Evolutionary conservation across 2,888 invertebrate genomes (phyloP), one percentile per base, ranked within the genome.

Genomic region (Aelia acuminata): DNA sequence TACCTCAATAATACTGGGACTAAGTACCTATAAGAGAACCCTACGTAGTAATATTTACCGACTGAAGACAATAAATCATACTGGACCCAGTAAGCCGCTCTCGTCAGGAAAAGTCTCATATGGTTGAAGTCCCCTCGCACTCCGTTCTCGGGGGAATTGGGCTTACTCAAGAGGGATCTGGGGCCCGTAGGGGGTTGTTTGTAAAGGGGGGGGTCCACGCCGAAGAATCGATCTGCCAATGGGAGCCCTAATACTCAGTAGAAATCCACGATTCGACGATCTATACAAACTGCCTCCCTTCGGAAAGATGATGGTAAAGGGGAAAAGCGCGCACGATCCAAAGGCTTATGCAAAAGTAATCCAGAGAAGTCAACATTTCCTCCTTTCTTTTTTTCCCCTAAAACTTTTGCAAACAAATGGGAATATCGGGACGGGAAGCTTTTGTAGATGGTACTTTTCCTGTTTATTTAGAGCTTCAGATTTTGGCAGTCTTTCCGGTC

Each of bases 141-240:
- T 70, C 20, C 18, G 63, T 22, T 35, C 63, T 35, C 63, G 35
- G 18, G 63, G 8, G 63, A 35, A 15, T 8, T 0, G 18, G 35
- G 63, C 63, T 70, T 70, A 70, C 31, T 35, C 31, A 35, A 70
- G 63, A 70, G 63, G 63, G 63, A 70, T 70, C 22, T 35, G 31
- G 18, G 8, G 18, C 8, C 63, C 63, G 3, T 13, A 57, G 57
- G 57, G 57, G 57, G 35, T 35, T 70, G 63, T 70, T 70, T 70
- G 63, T 35, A 57, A n/a, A 31, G 31, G 63, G 63, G 3, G 57
- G 63, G 13, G 57, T 2, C 31, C 15, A 18, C 26, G 5, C 1
- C 5, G 31, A 31, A 35, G 63, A 35, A 70, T 70, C 63, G 63
- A 70, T 70, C 63, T 70, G 0, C 63, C 31, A 35, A 70, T 70